Evolutionary conservation across 2,888 invertebrate species (phyloP), one percentile per base, ranked within the genome.

Genomic region (Ectemnius continuus): DNA sequence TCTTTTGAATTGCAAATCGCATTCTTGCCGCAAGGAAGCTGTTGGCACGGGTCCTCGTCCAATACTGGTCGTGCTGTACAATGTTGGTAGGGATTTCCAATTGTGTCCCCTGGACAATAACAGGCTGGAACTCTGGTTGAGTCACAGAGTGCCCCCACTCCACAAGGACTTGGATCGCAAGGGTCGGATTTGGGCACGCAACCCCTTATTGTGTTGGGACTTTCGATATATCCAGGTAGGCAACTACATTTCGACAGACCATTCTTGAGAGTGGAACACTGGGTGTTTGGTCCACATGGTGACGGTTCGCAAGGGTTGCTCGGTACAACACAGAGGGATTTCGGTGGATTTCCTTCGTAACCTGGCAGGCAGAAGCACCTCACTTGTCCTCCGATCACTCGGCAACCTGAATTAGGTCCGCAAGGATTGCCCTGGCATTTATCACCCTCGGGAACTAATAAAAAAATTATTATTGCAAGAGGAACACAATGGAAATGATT

Each of bases 211-310:
- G 97, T 97, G 86, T 97, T 97, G 0, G 96, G 96, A 89, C 95
- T 96, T 91, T 97, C 97, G 48, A 96, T 93, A 89, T 94, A 97
- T 18, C 96, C 97, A 60, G 94, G 93, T 71, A 96, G 91, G 87
- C 97, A 98, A 23, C 96, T 97, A 87, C 98, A 98, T 91, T 97
- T 96, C 0, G 97, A 94, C 88, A 96, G 95, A 66, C 96, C 97
- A 82, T 96, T 96, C 66, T 93, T 92, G 65, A 96, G 91, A 63
- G 96, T 92, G 0, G 95, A 93, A 86, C 97, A 97, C 89, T 96
- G 96, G 1, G 97, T 97, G 85, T 97, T 97, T 8, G 96, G 96
- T 14, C 97, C 97, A 88, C 97, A 97, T 0, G 96, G 96, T 14
- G 96, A 96, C 45, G 96, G 95, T 84, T 95, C 94, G 87, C 97